Evolutionary conservation across 2,888 invertebrate genomes (phyloP).

Genomic region (Agrotis segetum): DNA sequence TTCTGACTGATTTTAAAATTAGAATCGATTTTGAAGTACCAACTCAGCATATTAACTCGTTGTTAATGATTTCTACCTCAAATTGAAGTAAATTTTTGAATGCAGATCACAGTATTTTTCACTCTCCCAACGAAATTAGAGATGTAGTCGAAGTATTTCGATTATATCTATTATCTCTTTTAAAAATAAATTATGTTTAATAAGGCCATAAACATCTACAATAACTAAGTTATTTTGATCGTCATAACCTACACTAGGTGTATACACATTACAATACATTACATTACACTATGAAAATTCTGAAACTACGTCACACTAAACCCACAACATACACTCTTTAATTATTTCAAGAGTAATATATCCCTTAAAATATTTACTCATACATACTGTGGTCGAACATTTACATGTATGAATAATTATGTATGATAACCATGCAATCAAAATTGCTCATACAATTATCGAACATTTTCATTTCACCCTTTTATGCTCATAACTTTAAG

Average conservation of each 20-base stretch:
- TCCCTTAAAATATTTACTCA: conserved; percentile 23
- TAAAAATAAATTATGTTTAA: neutral
- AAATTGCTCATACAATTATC: conserved; percentile 46
- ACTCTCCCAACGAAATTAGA: neutral
- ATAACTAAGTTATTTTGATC: no score
- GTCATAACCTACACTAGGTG: neutral
- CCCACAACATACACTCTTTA: neutral
- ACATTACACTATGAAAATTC: neutral
- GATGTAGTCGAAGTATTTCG: neutral
- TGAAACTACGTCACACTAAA: neutral
- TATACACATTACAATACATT: neutral
- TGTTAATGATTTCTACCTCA: no score
- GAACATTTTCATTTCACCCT: conserved; percentile 33
- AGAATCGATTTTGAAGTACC: no score
- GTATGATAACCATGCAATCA: conserved; percentile 27
- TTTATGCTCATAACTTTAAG: conserved; percentile 9
- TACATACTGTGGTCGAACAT: conserved; percentile 15
- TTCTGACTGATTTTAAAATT: no score
- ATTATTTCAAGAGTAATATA: conserved; percentile 2
- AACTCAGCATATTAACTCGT: no score
- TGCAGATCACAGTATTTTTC: neutral
- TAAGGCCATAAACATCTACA: neutral
- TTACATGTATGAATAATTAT: conserved; percentile 41
- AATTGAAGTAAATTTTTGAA: neutral
- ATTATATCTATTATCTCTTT: neutral